Conservation (phyloP, 1,140 invertebrate genomes). For the Cephus cinctus region DNA sequence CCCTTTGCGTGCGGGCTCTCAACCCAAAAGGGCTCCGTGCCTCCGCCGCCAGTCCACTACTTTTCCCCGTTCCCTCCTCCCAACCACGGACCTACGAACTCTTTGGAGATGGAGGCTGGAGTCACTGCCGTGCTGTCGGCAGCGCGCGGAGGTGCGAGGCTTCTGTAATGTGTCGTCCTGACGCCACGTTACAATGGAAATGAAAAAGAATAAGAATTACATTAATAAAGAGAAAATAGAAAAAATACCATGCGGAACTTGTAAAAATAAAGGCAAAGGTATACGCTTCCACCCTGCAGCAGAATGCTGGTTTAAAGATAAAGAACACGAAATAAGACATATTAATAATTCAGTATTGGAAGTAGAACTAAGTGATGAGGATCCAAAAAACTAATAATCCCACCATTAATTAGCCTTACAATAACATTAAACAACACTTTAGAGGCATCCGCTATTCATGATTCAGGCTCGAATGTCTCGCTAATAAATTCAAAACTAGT, state of each 20-base stretch:
- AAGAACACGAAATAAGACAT: conserved; percentile 10
- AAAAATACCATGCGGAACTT: conserved; percentile 32
- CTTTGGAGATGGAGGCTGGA: too few relatives aligned
- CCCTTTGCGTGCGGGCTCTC: too few relatives aligned
- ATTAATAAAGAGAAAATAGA: too few relatives aligned
- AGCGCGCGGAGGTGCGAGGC: too few relatives aligned
- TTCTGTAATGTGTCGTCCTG: too few relatives aligned
- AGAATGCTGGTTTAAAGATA: conserved; percentile 25
- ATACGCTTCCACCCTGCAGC: conserved; percentile 24
- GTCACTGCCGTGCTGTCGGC: too few relatives aligned
- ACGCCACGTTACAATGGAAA: too few relatives aligned
- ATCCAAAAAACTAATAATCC: conserved; percentile 34
- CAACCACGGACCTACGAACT: too few relatives aligned
- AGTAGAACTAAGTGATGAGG: conserved; percentile 21
- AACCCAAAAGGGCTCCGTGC: too few relatives aligned
- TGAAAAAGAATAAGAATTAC: too few relatives aligned
- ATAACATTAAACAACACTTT: conserved; percentile 30
- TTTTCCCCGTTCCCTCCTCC: too few relatives aligned
- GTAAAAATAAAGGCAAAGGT: conserved; percentile 31
- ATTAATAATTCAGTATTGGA: conserved; percentile 28
- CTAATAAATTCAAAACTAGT: conserved; percentile 34
- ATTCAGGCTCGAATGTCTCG: conserved; percentile 10
- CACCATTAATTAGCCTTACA: conserved; percentile 36
- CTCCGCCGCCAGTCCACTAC: too few relatives aligned
- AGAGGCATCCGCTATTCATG: conserved; percentile 29